These are phyloP conservation scores for Phrynosoma blainvillii DNA, from an alignment of 2,113 vertebrate genomes.

Conservation along the genomic window DNA sequence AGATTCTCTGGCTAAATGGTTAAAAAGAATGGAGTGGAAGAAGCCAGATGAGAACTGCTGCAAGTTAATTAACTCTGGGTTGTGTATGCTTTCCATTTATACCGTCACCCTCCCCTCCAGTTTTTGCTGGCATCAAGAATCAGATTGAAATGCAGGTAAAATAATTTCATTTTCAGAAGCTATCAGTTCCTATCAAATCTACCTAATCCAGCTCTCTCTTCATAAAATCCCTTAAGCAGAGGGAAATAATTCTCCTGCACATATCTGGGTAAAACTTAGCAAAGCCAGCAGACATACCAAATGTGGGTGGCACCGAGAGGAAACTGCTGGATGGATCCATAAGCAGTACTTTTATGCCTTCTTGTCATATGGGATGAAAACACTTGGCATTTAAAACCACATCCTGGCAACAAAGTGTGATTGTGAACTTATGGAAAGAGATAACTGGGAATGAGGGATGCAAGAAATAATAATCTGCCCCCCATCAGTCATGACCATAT, in stretches of 20 bases:
- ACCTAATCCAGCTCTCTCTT: constrained; percentile 62
- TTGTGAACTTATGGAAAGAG: constrained; percentile 1
- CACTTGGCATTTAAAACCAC: constrained; percentile 62
- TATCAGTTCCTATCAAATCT: constrained; percentile 59
- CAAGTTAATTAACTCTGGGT: constrained; percentile 43
- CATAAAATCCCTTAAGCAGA: constrained; percentile 61
- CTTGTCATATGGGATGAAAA: constrained; percentile 47
- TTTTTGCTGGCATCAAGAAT: constrained; percentile 46
- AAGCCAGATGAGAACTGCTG: constrained; percentile 27
- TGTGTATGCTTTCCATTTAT: constrained; percentile 25
- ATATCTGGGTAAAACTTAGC: constrained; percentile 44
- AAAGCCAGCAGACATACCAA: constrained; percentile 66
- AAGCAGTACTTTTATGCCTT: constrained; percentile 63
- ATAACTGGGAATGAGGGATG: neutral
- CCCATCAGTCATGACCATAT: neutral
- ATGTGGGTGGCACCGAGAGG: constrained; percentile 61
- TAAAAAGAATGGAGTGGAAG: constrained; percentile 18
- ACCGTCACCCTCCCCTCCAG: neutral
- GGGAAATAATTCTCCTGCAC: constrained; percentile 50
- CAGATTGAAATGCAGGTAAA: constrained; percentile 61
- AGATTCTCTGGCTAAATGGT: constrained; percentile 33
- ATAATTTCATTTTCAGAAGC: constrained; percentile 62
- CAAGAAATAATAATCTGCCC: neutral
- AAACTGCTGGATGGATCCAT: constrained; percentile 59
- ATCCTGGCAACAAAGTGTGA: constrained; percentile 65